A percentile compares a stretch with the other conserved stretches of the same genome.
phyloP scores from a whole-genome alignment of 1,140 invertebrate species.

The Metaphire vulgaris region DNA sequence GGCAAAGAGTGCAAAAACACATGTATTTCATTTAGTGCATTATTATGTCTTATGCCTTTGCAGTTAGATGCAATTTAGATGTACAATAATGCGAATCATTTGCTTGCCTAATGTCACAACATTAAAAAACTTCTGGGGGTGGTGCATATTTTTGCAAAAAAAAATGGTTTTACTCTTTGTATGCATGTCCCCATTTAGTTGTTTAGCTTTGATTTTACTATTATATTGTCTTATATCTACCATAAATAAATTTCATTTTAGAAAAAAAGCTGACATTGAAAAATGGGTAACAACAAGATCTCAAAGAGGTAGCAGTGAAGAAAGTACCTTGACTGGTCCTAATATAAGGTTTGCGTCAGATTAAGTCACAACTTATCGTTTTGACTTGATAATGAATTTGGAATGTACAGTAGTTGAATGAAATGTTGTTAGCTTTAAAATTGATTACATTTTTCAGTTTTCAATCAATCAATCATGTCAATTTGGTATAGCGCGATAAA shows the following conservation, averaged over 20 bases:
- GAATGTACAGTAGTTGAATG: neutral
- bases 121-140: neutral
- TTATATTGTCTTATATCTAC: neutral
- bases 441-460: neutral
- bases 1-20: no score
- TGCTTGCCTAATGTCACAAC: neutral
- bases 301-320: neutral
- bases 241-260: neutral
- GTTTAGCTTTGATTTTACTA: neutral
- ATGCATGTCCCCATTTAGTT: no score
- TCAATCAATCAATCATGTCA: neutral
- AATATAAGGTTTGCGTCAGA: neutral
- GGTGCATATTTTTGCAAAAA: neutral
- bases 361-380: neutral
- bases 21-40: no score
- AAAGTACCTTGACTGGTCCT: neutral
- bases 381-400: neutral
- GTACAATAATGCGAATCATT: neutral
- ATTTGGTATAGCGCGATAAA: neutral
- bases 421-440: neutral
- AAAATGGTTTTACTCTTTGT: neutral
- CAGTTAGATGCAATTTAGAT: no score
- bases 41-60: no score
- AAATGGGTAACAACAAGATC: neutral
- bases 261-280: neutral